A percentile compares a stretch with the other conserved stretches of the same genome.
These are phyloP conservation scores for Hassar affinis DNA, from an alignment of 2,113 vertebrate genomes.

Conservation along the genomic window DNA sequence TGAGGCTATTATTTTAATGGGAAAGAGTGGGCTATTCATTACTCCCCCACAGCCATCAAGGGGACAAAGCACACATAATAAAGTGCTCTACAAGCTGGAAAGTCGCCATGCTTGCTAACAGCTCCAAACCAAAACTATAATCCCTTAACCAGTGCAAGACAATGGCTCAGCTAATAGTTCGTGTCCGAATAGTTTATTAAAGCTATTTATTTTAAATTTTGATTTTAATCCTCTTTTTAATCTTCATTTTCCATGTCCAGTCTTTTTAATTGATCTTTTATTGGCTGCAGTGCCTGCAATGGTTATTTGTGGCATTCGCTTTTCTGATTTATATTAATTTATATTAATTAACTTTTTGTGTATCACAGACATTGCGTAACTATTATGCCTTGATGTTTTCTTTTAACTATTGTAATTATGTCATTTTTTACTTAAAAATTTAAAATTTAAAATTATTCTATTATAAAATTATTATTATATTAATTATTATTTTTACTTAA, in stretches of 20 bases:
- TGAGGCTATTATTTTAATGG: slow-evolving; percentile 75
- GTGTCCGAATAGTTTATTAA: background rate
- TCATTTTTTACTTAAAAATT: background rate
- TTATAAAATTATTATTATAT: too few species aligned
- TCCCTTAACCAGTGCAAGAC: slow-evolving; percentile 54
- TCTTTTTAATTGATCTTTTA: background rate
- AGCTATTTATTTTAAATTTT: slow-evolving; percentile 18
- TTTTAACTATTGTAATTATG: slow-evolving; percentile 66
- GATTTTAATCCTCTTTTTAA: slow-evolving; percentile 30
- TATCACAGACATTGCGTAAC: slow-evolving; percentile 64
- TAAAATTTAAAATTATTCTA: too few species aligned
- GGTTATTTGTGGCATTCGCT: slow-evolving; percentile 8
- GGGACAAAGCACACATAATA: slow-evolving; percentile 69
- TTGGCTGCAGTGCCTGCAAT: slow-evolving; percentile 5
- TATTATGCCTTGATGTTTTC: slow-evolving; percentile 67
- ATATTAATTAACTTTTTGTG: slow-evolving; percentile 53
- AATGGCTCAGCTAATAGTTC: slow-evolving; percentile 55
- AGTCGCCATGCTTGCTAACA: slow-evolving; percentile 47
- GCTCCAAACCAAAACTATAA: slow-evolving; percentile 50
- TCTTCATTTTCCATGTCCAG: background rate
- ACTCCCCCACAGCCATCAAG: slow-evolving; percentile 60
- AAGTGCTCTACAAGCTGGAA: slow-evolving; percentile 61
- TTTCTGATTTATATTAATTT: slow-evolving; percentile 23
- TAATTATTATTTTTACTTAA: slow-evolving; percentile 26
- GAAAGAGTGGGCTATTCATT: slow-evolving; percentile 70